Base-by-base conservation (phyloP, 2,797 vertebrate genomes). In the Chiroxiphia lanceolata region DNA sequence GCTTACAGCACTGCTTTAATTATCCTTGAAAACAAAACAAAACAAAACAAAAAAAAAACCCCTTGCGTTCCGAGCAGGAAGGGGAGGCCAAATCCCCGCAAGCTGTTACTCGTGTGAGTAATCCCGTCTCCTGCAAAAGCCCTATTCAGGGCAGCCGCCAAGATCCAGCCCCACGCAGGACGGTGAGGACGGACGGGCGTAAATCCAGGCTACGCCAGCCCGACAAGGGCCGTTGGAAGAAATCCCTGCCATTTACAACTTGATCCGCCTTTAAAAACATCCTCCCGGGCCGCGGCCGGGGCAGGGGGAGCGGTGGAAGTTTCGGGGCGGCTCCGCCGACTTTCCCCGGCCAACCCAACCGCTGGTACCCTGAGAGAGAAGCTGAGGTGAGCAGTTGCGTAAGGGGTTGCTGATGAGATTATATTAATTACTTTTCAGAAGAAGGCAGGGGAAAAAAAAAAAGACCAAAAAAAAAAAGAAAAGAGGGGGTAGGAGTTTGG, bases 331-430 rank as follows among this genome's bases (percentile, higher is more conserved):
- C 92, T 89, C 90, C 90, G 83, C 64, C 38, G 65, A 25, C 56
- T 63, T 74, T 47, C 87, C 56, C 9, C 61, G 38, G 38, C 23
- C 16, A 70, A 23, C 83, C 23, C 16, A 70, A 23, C 83, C 21
- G 48, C 56, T 19, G 75, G 51, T 63, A 47, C 94, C 89, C 83
- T 25, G 59, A 89, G 93, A 95, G 95, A 92, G 93, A 72, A 93
- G 83, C 70, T 51, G 96, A 98, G 97, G 97, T 97, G 97, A 97
- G 97, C 96, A 81, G 96, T 97, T 98, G 97, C 87, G 18, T 91
- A 96, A 97, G 95, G 95, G 95, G 91, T 95, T 10, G 31, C 67
- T 94, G 89, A 85, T 89, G 84, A 97, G 96, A 96, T 97, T 96
- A 96, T 94, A 97, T 83, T 96, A 97, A 96, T 97, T 94, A 90